Percentiles rank a stretch among this genome's conserved stretches.
Conservation (phyloP, 2,888 invertebrate genomes). For the Holacanthella duospinosa region DNA sequence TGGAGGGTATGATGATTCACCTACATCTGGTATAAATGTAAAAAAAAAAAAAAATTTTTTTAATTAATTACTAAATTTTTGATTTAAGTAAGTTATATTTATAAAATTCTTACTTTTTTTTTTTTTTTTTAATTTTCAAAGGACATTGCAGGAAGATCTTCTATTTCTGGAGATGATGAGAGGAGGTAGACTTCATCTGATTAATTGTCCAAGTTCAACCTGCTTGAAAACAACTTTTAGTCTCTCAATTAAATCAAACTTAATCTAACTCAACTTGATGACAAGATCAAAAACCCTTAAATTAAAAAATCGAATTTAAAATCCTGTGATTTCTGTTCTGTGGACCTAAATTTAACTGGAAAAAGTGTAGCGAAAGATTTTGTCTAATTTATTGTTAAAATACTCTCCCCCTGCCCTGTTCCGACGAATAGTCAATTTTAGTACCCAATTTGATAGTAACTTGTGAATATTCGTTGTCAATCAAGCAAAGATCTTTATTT, state of each 20-base stretch:
- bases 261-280: neutral
- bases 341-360: neutral
- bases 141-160: slow-evolving; percentile 44
- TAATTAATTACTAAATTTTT: neutral
- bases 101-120: neutral
- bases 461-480: too few species aligned
- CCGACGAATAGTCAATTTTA: too few species aligned
- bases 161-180: neutral
- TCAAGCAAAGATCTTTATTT: too few species aligned
- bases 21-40: neutral
- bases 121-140: too few species aligned
- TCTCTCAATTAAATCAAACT: neutral
- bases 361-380: too few species aligned
- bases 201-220: neutral
- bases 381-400: too few species aligned
- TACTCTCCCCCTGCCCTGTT: too few species aligned
- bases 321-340: too few species aligned
- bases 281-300: too few species aligned
- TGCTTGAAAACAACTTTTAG: neutral
- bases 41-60: neutral
- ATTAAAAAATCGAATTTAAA: too few species aligned
- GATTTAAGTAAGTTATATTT: slow-evolving; percentile 2
- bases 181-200: neutral
- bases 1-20: neutral
- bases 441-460: too few species aligned